phyloP scores from a whole-genome alignment of 2,888 invertebrate genomes.

The Pegoplata infirma region DNA sequence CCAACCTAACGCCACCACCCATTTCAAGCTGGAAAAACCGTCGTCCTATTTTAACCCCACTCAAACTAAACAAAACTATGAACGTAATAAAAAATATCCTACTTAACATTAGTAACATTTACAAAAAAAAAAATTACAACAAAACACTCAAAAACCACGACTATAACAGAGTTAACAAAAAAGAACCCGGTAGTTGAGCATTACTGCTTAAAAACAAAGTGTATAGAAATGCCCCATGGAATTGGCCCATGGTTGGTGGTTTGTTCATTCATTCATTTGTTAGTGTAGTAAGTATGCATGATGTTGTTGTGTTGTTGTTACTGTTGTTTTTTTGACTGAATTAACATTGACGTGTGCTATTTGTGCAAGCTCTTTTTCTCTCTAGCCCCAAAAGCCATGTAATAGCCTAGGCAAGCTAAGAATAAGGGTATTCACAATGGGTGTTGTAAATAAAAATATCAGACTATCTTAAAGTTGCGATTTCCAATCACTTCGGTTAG shows the following conservation, averaged over 20 bases:
- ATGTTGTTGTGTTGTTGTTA: too few relatives aligned
- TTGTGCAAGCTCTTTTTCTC: slow-evolving; percentile 47
- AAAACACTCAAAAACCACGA: slow-evolving; percentile 34
- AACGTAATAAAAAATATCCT: slow-evolving; percentile 25
- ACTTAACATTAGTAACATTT: slow-evolving; percentile 52
- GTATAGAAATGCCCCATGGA: slow-evolving; percentile 50
- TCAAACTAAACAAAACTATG: slow-evolving; percentile 61
- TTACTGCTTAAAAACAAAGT: background rate
- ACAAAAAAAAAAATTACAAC: slow-evolving; percentile 9
- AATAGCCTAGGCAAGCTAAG: slow-evolving; percentile 13
- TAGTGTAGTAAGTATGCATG: too few relatives aligned
- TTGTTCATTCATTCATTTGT: slow-evolving; percentile 32
- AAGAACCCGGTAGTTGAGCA: slow-evolving; percentile 51
- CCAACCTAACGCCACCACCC: background rate
- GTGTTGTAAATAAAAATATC: too few relatives aligned
- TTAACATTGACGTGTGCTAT: slow-evolving; percentile 73
- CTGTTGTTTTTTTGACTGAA: slow-evolving; percentile 70
- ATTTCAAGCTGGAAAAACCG: background rate
- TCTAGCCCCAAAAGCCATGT: slow-evolving; percentile 35
- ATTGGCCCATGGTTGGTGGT: slow-evolving; percentile 41
- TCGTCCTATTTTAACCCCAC: slow-evolving; percentile 38
- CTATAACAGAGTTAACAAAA: slow-evolving; percentile 36
- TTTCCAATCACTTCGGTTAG: too few relatives aligned
- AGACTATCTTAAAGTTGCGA: too few relatives aligned
- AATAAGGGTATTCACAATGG: too few relatives aligned